Evolutionary conservation across 1,140 invertebrate genomes (phyloP).

Genomic region (Ganaspis sp.): DNA sequence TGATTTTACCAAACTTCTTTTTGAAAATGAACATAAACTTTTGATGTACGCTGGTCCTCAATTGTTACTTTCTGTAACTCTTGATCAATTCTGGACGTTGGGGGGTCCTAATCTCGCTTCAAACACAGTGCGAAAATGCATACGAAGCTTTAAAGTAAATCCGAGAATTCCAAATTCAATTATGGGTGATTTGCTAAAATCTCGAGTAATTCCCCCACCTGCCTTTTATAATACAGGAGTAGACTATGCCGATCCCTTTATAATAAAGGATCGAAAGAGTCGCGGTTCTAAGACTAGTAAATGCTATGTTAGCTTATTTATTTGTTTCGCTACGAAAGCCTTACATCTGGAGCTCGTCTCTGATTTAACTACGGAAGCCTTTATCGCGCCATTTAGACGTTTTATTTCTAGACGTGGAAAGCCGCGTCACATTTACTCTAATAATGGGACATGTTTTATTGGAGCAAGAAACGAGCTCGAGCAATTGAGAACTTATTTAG

Average conservation of each 20-base stretch:
- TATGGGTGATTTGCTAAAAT: constrained; percentile 49
- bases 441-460: too few relatives aligned
- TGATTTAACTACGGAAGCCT: constrained; percentile 48
- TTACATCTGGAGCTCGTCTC: too few relatives aligned
- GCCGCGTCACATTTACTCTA: constrained; percentile 2
- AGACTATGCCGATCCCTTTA: constrained; percentile 65
- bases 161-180: constrained; percentile 33
- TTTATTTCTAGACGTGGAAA: constrained; percentile 56
- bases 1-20: background rate
- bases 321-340: constrained; percentile 15
- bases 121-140: constrained; percentile 34
- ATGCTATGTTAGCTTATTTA: constrained; percentile 42
- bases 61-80: constrained; percentile 14
- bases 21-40: background rate
- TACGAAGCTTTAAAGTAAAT: constrained; percentile 26
- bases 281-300: constrained; percentile 40
- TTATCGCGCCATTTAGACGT: constrained; percentile 53
- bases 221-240: constrained; percentile 58
- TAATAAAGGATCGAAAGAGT: constrained; percentile 55
- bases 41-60: constrained; percentile 59
- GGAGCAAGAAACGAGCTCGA: too few relatives aligned
- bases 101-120: constrained; percentile 13
- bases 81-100: constrained; percentile 41
- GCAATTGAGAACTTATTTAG: too few relatives aligned
- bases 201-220: constrained; percentile 1